Evolutionary conservation across 2,888 invertebrate genomes (phyloP).

Genomic region (Tuberolachnus salignus): DNA sequence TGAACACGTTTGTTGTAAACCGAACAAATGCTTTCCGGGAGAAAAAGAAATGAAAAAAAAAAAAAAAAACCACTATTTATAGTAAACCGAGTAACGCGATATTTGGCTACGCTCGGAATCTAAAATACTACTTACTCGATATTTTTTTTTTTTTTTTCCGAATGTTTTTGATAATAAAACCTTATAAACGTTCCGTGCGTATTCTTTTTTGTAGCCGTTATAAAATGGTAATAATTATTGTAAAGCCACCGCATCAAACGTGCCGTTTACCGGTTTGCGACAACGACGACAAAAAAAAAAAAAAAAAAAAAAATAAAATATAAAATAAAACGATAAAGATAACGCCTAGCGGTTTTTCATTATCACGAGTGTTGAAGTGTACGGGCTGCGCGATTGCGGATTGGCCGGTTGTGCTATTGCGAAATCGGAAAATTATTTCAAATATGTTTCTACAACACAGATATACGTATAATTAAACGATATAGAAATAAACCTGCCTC

Average conservation of each 20-base stretch:
- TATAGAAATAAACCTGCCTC: neutral
- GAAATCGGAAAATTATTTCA: conserved; percentile 16
- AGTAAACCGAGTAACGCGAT: too few species aligned
- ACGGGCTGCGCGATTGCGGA: neutral
- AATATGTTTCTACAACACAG: neutral
- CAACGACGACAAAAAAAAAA: neutral
- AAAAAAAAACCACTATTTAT: too few species aligned
- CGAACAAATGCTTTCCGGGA: too few species aligned
- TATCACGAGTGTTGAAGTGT: neutral
- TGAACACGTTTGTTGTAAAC: too few species aligned
- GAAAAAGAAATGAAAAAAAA: too few species aligned
- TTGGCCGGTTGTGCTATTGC: conserved; percentile 4
- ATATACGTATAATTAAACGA: neutral
- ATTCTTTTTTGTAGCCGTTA: neutral
- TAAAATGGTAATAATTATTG: neutral
- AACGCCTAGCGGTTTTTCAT: neutral
- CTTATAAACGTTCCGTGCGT: too few species aligned
- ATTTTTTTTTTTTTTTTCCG: too few species aligned
- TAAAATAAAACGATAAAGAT: conserved; percentile 8
- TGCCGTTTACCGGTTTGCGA: too few species aligned
- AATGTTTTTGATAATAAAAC: too few species aligned
- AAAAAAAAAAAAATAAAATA: too few species aligned
- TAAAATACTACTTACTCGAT: too few species aligned
- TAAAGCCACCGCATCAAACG: neutral
- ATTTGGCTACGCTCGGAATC: too few species aligned